Base-by-base conservation (phyloP, 1,140 invertebrate species). In the Cephus cinctus region DNA sequence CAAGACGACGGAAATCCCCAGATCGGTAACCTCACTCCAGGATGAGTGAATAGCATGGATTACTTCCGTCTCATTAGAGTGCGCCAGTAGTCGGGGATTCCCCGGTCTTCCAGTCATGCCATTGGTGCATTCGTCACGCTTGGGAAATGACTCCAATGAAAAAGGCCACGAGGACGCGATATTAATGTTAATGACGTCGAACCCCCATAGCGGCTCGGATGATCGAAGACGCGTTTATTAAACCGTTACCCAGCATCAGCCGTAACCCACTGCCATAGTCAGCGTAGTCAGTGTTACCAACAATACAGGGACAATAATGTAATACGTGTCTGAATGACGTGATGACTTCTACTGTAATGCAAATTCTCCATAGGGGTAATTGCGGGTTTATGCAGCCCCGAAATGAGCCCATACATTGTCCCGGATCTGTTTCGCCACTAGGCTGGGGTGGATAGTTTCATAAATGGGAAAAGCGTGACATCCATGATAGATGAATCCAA, bases 11-110 rank as follows among this genome's bases (percentile, higher is more conserved):
- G 3, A 38, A 6, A 38, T 16, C 16, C 11, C 18, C 35, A 15
- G 5, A 38, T 2, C 35, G 5, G 30, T 32, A 44, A 11, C 14
- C 19, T 31, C 2, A 46, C 35, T 5, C 14, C 21, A 3, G 18
- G 35, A 30, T 20, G 15, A 23, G 23, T 38, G 43, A 48, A 48
- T 47, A 40, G 40, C 21, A 15, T 30, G 22, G 45, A 56, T 56
- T 47, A 44, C 45, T 56, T 51, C 49, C 49, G 48, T 42, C 42
- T 48, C 53, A 56, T 56, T 48, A 50, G 41, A 30, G 21, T 12
- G 3, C 25, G 22, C 31, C 19, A n/a, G n/a, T n/a, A n/a, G n/a
- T n/a, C n/a, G n/a, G n/a, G n/a, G 39, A 27, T 19, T 16, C 31
- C 36, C 31, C 14, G 15, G 34, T 15, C 5, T 40, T 32, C 18